Percentiles rank a stretch among this genome's conserved stretches.
phyloP scores from a whole-genome alignment of 2,888 invertebrate genomes.

The Eulithis testata region DNA sequence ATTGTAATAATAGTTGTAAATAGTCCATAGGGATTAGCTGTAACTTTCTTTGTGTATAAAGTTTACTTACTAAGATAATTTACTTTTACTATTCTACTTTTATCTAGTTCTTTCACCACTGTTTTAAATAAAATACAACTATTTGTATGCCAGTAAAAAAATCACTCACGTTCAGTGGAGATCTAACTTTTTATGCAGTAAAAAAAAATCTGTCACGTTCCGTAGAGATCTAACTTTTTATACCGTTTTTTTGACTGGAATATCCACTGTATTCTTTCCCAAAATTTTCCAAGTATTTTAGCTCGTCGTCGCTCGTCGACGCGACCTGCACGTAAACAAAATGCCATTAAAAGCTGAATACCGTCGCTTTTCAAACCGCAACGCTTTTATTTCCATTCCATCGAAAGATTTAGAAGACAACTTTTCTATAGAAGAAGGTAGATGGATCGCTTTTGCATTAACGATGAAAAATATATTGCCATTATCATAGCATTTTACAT shows the following conservation, averaged over 20 bases:
- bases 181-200: too few species aligned
- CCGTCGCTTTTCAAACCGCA: conserved; percentile 51
- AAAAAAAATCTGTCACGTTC: too few species aligned
- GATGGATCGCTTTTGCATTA: conserved; percentile 12
- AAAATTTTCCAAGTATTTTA: conserved; percentile 40
- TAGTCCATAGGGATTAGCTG: too few species aligned
- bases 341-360: conserved; percentile 66
- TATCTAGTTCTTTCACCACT: too few species aligned
- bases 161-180: too few species aligned
- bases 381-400: conserved; percentile 54
- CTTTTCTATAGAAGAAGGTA: conserved; percentile 26
- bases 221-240: too few species aligned
- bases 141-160: too few species aligned
- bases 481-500: conserved; percentile 2
- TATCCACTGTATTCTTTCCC: conserved; percentile 45
- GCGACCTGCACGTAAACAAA: conserved; percentile 60
- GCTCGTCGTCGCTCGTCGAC: conserved; percentile 42
- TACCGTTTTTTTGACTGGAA: not conserved
- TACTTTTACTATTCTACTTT: too few species aligned
- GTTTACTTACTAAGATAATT: too few species aligned
- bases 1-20: too few species aligned
- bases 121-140: too few species aligned
- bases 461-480: conserved; percentile 11
- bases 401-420: conserved; percentile 38
- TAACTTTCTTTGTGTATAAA: too few species aligned